Conservation (phyloP, 2,113 vertebrate genomes). For the Hippopotamus amphibius region DNA sequence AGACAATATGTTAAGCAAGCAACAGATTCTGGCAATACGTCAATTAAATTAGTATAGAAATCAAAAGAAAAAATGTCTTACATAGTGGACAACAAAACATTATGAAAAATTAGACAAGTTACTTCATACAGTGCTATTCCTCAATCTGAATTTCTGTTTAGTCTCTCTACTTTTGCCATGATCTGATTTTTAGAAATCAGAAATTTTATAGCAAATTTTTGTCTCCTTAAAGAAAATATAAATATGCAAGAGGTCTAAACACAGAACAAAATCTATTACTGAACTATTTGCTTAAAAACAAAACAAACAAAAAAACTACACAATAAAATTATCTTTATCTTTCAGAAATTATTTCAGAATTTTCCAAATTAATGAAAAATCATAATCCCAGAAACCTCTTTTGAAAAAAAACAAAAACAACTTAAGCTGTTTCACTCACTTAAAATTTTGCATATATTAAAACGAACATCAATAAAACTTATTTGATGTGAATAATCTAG, state of each 20-base stretch:
- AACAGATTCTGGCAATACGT: conserved; percentile 10
- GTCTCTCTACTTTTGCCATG: conserved; percentile 11
- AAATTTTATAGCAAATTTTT: conserved; percentile 43
- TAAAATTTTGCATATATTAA: conserved; percentile 46
- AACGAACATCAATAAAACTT: conserved; percentile 41
- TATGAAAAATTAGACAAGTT: neutral
- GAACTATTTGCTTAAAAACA: neutral
- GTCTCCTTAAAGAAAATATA: neutral
- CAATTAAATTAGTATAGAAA: conserved; percentile 17
- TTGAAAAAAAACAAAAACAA: neutral
- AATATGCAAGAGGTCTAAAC: neutral
- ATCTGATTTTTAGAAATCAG: conserved; percentile 1
- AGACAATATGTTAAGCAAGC: conserved; percentile 59
- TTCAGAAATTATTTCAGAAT: conserved; percentile 53
- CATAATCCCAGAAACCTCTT: neutral
- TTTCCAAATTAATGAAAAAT: conserved; percentile 62
- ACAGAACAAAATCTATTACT: conserved; percentile 14
- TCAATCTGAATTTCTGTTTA: conserved; percentile 53
- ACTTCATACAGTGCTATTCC: neutral
- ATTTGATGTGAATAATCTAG: conserved; percentile 29
- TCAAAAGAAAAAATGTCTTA: conserved; percentile 6
- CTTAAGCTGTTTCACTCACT: neutral
- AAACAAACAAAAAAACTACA: neutral
- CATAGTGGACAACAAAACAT: conserved; percentile 4
- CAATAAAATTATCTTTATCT: neutral